Evolutionary conservation across 2,888 invertebrate species (phyloP), one percentile per base, ranked within the genome.

Genomic region (Drosophila leonis): DNA sequence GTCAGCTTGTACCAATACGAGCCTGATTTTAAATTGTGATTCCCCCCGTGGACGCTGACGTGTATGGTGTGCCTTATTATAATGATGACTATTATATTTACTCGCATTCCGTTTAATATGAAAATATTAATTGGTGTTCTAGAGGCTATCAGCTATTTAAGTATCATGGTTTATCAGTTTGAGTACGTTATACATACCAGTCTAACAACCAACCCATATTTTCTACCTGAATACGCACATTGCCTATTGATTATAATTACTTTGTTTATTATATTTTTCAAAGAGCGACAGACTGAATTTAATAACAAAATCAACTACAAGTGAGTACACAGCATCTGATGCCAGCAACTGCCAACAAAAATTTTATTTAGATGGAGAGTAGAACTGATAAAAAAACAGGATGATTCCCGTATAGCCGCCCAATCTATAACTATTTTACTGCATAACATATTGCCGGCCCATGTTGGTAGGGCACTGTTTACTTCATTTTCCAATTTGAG

Each of bases 391-490:
- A 95, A 95, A 76, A 98, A 98, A 90, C 97, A 97, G 92, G 95
- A 96, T 74, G 97, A 98, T 92, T 97, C 97, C 1, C 95, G 96
- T 82, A 95, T 96, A 9, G 97, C 97, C 91, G 95, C 97, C 77
- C 95, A 95, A 83, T 96, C 98, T 0, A 98, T 98, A 93, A 97
- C 96, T 85, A 95, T 98, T 93, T 94, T 99, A 39, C 94, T 99
- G 55, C 95, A 97, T 88, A 99, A 99, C 92, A 98, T 99, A 89
- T 94, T 99, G 35, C 99, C 99, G 0, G 95, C 95, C 39, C 98
- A 98, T 93, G 98, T 99, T 72, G 98, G 97, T 97, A 48, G 6
- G 48, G 10, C 4, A 29, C 92, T 88, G 94, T 90, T 12, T 42
- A n/a, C n/a, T 10, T 48, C 0, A 29, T 29, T 48, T n/a, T 29